Evolutionary conservation across 2,888 invertebrate species (phyloP).

Genomic region (Isoperla grammatica): DNA sequence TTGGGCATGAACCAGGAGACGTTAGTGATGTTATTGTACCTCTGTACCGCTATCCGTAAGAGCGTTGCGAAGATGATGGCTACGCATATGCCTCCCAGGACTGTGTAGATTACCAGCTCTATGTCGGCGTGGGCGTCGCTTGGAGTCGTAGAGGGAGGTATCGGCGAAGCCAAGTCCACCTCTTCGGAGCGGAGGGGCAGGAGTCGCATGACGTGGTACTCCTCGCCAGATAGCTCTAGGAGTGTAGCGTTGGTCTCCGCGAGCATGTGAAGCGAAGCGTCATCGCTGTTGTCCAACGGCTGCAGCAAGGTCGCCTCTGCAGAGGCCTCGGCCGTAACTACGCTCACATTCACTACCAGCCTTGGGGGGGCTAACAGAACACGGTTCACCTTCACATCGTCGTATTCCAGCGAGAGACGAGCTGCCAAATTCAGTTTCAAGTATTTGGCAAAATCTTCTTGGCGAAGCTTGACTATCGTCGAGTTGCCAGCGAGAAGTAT

Average conservation of each 20-base stretch:
- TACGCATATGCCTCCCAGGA: conserved; percentile 35
- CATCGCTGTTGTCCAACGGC: conserved; percentile 29
- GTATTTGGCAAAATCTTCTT: conserved; percentile 39
- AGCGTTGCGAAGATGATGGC: conserved; percentile 32
- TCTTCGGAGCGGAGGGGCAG: conserved; percentile 31
- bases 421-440: conserved; percentile 39
- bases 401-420: conserved; percentile 38
- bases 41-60: conserved; percentile 28
- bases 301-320: conserved; percentile 18
- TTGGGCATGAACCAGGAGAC: conserved; percentile 34
- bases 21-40: conserved; percentile 25
- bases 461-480: conserved; percentile 37
- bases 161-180: conserved; percentile 26
- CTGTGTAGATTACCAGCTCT: conserved; percentile 36
- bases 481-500: conserved; percentile 38
- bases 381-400: conserved; percentile 38
- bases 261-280: conserved; percentile 36
- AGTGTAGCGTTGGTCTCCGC: conserved; percentile 39
- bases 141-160: neutral
- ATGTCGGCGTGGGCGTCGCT: conserved; percentile 35
- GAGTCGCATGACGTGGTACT: conserved; percentile 37
- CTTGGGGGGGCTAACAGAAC: conserved; percentile 38
- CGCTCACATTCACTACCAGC: conserved; percentile 38
- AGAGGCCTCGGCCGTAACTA: conserved; percentile 33
- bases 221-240: conserved; percentile 39